phyloP scores from a whole-genome alignment of 2,888 invertebrate species.

The Andrena fulva region DNA sequence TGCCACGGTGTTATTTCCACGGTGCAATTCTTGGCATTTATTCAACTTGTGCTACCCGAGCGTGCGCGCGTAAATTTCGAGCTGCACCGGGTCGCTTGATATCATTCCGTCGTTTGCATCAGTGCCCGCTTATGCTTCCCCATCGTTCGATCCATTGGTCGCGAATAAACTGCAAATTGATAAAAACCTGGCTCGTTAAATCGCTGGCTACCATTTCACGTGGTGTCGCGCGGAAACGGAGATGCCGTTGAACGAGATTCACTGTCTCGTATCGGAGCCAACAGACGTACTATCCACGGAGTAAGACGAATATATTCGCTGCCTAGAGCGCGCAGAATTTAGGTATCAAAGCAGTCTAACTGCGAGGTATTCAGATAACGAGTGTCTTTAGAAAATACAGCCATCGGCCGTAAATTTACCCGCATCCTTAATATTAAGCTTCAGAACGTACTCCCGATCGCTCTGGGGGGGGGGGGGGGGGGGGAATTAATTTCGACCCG shows the following conservation, averaged over 20 bases:
- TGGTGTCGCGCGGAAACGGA: not conserved
- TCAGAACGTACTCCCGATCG: no score
- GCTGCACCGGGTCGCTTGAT: not conserved
- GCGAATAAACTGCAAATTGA: slow-evolving; percentile 37
- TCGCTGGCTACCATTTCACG: not conserved
- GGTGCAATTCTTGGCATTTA: slow-evolving; percentile 19
- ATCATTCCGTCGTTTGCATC: slow-evolving; percentile 15
- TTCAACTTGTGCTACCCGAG: slow-evolving; percentile 17
- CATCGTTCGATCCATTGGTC: not conserved
- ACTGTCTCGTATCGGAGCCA: not conserved
- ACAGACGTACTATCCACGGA: not conserved
- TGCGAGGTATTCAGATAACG: no score
- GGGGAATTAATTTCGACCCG: no score
- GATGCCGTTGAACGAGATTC: slow-evolving; percentile 6
- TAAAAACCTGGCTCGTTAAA: not conserved
- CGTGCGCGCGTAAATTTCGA: not conserved
- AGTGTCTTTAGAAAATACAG: no score
- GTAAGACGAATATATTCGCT: not conserved
- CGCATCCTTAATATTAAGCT: no score
- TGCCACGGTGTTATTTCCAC: slow-evolving; percentile 28
- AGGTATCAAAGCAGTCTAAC: no score
- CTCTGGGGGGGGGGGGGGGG: no score
- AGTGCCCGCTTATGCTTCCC: slow-evolving; percentile 26
- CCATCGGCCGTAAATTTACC: no score
- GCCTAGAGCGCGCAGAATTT: not conserved